A percentile compares a stretch with the other conserved stretches of the same genome.
Evolutionary conservation across 2,113 vertebrate species (phyloP).

Genomic region (Gymnogyps californianus): DNA sequence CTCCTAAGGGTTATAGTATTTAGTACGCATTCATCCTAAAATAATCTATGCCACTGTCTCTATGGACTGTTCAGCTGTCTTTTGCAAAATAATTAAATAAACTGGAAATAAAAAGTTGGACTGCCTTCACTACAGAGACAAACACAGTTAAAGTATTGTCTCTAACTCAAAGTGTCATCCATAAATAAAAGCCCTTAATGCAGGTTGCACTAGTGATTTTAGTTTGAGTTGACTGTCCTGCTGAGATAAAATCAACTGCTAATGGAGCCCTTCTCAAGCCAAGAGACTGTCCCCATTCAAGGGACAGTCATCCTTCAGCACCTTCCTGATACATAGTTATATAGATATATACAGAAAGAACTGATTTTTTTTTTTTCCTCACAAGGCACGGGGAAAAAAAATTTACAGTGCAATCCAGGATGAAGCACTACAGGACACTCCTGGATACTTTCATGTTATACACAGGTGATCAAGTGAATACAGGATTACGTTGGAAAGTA

Average conservation of each 20-base stretch:
- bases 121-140: background rate
- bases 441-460: background rate
- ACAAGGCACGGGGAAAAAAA: background rate
- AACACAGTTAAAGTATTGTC: background rate
- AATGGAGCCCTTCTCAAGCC: background rate
- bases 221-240: background rate
- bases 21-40: background rate
- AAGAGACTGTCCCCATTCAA: background rate
- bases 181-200: background rate
- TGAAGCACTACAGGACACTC: background rate
- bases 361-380: background rate
- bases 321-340: background rate
- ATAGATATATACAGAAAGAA: background rate
- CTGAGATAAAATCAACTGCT: background rate
- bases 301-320: background rate
- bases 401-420: background rate
- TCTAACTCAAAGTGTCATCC: background rate
- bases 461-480: background rate
- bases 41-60: background rate
- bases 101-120: background rate
- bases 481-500: background rate
- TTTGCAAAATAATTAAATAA: background rate
- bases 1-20: background rate
- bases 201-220: background rate
- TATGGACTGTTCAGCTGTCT: accelerated